Evolutionary conservation across 2,888 invertebrate species (phyloP), one percentile per base, ranked within the genome.

Genomic region (Pollenia griseotomentosa): DNA sequence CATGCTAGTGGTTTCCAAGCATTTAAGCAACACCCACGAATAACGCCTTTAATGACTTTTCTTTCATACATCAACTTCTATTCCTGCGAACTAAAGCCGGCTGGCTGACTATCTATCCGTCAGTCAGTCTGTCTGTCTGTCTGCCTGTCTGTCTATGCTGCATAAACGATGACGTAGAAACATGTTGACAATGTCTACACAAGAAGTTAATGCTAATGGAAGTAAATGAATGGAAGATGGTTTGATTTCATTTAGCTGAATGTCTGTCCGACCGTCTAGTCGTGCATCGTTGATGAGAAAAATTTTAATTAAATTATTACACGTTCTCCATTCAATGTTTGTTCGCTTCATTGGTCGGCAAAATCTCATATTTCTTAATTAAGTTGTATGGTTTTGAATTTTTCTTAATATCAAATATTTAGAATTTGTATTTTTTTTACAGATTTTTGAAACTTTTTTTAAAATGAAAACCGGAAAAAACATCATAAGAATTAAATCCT

Each of bases 241-340:
- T 68, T 33, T n/a, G 11, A 59, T 68, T 74, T 48, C 44, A 68
- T 16, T 51, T 74, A 48, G 66, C 42, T 48, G 14, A 44, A 40
- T 40, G 59, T 48, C 14, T 59, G 65, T 14, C 44, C 19, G n/a
- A 55, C 12, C 5, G 42, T 51, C 77, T 55, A 66, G 57, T 8
- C 66, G 33, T 57, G 55, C 2, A 33, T 46, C 44, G 33, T 33
- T 57, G 80, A 46, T 77, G 80, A 66, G 59, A 23, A 75, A 83
- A 70, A 80, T 86, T 83, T 86, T 83, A 86, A 86, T 86, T 80
- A 86, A 86, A 83, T 83, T 86, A 77, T 66, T 80, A 66, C 68
- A 59, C 53, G 75, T 71, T 79, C 53, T 74, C 23, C 57, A 48
- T n/a, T 48, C 19, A 46, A 55, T 42, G 53, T 83, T 74, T 33